phyloP scores from a whole-genome alignment of 2,113 vertebrate species.

The Neotoma lepida region DNA sequence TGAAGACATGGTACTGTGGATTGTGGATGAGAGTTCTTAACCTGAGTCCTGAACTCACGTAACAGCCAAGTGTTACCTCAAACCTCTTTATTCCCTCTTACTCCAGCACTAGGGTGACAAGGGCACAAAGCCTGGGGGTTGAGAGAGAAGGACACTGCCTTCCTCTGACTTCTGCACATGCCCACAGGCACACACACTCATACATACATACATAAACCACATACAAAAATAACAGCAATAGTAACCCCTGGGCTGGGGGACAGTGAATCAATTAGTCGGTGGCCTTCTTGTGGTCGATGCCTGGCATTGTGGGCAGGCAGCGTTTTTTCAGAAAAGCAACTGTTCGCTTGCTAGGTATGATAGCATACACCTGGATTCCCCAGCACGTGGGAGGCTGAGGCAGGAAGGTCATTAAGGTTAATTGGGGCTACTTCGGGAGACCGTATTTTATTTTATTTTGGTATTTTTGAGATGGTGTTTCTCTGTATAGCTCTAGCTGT shows the following conservation, averaged over 20 bases:
- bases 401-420: neutral
- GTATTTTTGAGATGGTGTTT: neutral
- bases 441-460: neutral
- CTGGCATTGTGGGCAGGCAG: neutral
- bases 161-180: neutral
- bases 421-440: neutral
- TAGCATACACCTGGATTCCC: neutral
- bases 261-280: neutral
- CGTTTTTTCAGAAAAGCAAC: neutral
- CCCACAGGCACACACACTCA: neutral
- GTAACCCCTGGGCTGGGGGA: neutral
- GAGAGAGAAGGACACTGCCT: neutral
- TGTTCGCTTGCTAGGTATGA: neutral
- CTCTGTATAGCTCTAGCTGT: neutral
- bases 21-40: neutral
- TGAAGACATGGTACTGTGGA: neutral
- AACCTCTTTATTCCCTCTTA: neutral
- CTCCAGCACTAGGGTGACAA: neutral
- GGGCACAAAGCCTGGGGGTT: neutral
- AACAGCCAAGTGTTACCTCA: neutral
- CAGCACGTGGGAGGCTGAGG: neutral
- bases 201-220: neutral
- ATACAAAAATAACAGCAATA: neutral
- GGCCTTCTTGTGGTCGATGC: neutral
- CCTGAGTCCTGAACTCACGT: neutral